Percentiles rank a stretch among this genome's conserved stretches.
Evolutionary conservation across 2,888 invertebrate species (phyloP).

Genomic region (Synergus japonicus): DNA sequence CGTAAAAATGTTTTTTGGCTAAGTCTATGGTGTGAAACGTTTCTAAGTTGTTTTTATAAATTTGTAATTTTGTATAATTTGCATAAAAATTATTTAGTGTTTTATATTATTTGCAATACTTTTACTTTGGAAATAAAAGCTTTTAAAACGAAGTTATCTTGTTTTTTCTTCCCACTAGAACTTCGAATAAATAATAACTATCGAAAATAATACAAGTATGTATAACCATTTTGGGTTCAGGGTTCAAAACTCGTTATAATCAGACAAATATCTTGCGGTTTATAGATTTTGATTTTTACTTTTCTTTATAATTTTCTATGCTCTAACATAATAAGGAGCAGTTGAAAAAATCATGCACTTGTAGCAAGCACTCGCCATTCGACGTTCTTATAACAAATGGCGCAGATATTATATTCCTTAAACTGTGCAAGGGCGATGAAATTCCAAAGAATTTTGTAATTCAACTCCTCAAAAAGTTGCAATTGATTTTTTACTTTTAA

Average conservation of each 20-base stretch:
- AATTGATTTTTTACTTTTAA: not conserved
- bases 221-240: not conserved
- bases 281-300: constrained; percentile 34
- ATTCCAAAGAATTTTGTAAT: not conserved
- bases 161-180: no score
- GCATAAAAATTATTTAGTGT: not conserved
- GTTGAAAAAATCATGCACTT: constrained; percentile 40
- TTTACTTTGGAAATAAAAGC: not conserved
- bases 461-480: constrained; percentile 1
- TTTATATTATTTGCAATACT: not conserved
- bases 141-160: not conserved
- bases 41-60: not conserved
- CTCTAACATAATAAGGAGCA: constrained; percentile 39
- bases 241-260: constrained; percentile 6
- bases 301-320: constrained; percentile 30
- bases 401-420: constrained; percentile 13
- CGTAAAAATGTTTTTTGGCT: not conserved
- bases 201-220: not conserved
- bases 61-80: not conserved
- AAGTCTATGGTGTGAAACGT: no score
- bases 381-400: constrained; percentile 25
- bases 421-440: constrained; percentile 5
- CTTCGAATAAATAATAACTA: no score
- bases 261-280: not conserved
- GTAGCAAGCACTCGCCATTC: constrained; percentile 21